Conservation (phyloP, 2,113 vertebrate species). For the Gavia stellata region DNA sequence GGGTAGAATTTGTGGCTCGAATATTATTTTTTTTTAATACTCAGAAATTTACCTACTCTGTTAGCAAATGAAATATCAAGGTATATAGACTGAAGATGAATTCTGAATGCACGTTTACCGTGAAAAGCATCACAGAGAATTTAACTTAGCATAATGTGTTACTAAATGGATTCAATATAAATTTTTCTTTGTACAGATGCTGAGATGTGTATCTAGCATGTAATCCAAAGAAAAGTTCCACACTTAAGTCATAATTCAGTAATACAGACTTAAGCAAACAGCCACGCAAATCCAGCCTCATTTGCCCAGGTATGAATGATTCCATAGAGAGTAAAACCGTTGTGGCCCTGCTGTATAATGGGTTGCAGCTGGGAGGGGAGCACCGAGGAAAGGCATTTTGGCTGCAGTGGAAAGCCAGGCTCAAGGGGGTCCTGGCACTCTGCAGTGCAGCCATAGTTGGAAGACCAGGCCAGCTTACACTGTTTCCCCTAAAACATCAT, state of each 20-base stretch:
- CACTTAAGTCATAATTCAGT: neutral
- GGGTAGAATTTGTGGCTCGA: neutral
- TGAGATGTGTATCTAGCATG: neutral
- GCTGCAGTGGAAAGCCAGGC: neutral
- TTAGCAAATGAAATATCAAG: neutral
- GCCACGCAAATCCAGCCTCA: neutral
- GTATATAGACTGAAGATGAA: neutral
- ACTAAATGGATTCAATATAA: neutral
- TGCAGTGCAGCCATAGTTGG: neutral
- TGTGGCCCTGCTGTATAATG: neutral
- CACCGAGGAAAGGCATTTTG: neutral
- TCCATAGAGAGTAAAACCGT: neutral
- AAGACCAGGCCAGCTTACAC: neutral
- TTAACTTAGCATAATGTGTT: neutral
- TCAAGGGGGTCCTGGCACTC: neutral
- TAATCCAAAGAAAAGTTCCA: neutral
- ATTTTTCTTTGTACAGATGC: neutral
- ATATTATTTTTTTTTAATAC: neutral
- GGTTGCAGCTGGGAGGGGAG: neutral
- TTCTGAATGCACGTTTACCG: neutral
- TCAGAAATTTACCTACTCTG: neutral
- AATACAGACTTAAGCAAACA: neutral
- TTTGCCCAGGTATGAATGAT: neutral
- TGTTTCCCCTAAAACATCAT: neutral
- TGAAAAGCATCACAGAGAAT: neutral